Base-by-base conservation (phyloP, 2,797 vertebrate species). In the Coluber constrictor region DNA sequence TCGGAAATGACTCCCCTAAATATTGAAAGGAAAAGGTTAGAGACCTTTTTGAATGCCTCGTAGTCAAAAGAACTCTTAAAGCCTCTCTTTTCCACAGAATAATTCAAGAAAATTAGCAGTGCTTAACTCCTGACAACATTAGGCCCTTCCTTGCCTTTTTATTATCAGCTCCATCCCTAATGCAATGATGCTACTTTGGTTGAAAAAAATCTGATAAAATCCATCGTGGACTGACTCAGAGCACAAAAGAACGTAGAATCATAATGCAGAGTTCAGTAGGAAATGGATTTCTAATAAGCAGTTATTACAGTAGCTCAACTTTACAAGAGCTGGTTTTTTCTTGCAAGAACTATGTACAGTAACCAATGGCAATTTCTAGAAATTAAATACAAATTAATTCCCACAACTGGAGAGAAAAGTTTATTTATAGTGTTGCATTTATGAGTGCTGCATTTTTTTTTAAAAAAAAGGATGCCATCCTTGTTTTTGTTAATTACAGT, bases 331-430 rank as follows among this genome's bases (percentile, higher is more conserved):
- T 94, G 95, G 94, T 94, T 92, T 96, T n/a, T 96, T 97, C 96
- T 96, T 97, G 95, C 94, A 95, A 96, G 95, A 96, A 96, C 91
- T 97, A 96, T 96, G 96, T 97, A 47, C 43, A 93, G 96, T 96
- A 98, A 97, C 94, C 94, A 96, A 96, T 97, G 95, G 96, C 97
- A 96, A 97, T 98, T 97, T 97, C 96, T 96, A 95, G 97, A 97
- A 97, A 98, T 98, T 98, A 98, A 97, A 97, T 97, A 97, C 96
- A 96, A 97, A 97, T 98, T 98, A 98, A 97, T 97, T 97, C 37
- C 89, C 96, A 94, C 97, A 97, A 96, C 97, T 1, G 94, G 96
- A 37, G 87, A 97, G 96, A 96, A 97, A 95, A 92, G 96, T 96
- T 97, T 97, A 97, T 98, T 98, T 98, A 98, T 97, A 97, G 97